Conservation (phyloP, 1,140 invertebrate genomes). For the Monochamus saltuarius region DNA sequence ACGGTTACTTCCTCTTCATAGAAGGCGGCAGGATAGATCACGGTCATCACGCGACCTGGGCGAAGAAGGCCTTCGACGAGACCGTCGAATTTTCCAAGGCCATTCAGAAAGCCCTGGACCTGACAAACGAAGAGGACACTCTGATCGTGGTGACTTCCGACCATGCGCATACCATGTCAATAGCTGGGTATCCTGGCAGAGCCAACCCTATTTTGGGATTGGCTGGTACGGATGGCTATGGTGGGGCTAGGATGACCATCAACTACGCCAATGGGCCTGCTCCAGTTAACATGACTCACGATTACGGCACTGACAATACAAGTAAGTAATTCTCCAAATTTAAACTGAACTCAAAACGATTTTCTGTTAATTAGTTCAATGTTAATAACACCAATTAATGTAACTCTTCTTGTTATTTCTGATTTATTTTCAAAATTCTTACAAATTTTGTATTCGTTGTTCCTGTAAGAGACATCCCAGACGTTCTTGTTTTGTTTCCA, state of each 20-base stretch:
- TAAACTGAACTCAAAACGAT: no score
- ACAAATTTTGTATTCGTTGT: no score
- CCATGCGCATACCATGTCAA: conserved; percentile 66
- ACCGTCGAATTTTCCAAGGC: conserved; percentile 70
- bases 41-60: conserved; percentile 68
- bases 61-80: conserved; percentile 67
- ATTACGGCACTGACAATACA: no score
- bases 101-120: conserved; percentile 58
- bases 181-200: conserved; percentile 65
- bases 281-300: no score
- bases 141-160: conserved; percentile 68
- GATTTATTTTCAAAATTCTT: no score
- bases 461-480: no score
- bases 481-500: conserved; percentile 8
- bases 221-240: conserved; percentile 49
- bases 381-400: no score
- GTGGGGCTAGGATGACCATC: conserved; percentile 68
- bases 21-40: conserved; percentile 75
- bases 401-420: no score
- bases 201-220: conserved; percentile 68
- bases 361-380: no score
- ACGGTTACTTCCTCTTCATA: conserved; percentile 71
- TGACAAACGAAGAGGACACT: conserved; percentile 57
- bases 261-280: conserved; percentile 75
- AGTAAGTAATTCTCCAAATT: no score